These are phyloP conservation scores for Noctua janthina DNA, from an alignment of 2,888 invertebrate species.

Conservation along the genomic window DNA sequence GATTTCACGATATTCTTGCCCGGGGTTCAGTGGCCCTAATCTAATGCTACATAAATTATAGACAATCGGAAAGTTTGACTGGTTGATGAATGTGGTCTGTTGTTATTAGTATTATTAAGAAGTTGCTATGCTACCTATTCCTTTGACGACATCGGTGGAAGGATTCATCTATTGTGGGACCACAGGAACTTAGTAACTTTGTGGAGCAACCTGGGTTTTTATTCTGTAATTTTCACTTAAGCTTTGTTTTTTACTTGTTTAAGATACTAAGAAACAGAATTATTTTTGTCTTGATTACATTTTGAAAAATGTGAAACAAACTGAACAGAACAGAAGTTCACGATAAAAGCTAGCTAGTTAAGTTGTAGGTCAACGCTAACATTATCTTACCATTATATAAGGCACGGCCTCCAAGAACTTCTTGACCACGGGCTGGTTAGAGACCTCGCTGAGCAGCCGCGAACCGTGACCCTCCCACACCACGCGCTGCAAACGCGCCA, in stretches of 20 bases:
- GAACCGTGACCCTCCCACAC: constrained; percentile 97
- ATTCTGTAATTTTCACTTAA: neutral
- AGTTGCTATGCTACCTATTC: neutral
- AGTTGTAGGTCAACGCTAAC: neutral
- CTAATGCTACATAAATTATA: neutral
- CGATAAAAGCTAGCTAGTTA: no score
- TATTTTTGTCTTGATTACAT: neutral
- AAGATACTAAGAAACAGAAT: neutral
- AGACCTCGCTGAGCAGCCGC: constrained; percentile 95
- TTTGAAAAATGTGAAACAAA: neutral
- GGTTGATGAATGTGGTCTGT: neutral
- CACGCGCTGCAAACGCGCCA: constrained; percentile 95
- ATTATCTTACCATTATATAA: constrained; percentile 94
- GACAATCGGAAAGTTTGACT: neutral
- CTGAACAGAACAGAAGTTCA: no score
- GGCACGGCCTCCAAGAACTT: constrained; percentile 98
- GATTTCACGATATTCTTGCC: no score
- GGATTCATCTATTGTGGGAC: neutral
- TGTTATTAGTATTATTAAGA: neutral
- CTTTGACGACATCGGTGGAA: neutral
- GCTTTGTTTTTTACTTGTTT: neutral
- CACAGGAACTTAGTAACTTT: neutral
- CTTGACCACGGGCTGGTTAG: constrained; percentile 95
- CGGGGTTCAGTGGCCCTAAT: no score
- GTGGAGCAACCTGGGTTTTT: neutral